Evolutionary conservation across 2,888 invertebrate genomes (phyloP).

Genomic region (Agrochola lota): DNA sequence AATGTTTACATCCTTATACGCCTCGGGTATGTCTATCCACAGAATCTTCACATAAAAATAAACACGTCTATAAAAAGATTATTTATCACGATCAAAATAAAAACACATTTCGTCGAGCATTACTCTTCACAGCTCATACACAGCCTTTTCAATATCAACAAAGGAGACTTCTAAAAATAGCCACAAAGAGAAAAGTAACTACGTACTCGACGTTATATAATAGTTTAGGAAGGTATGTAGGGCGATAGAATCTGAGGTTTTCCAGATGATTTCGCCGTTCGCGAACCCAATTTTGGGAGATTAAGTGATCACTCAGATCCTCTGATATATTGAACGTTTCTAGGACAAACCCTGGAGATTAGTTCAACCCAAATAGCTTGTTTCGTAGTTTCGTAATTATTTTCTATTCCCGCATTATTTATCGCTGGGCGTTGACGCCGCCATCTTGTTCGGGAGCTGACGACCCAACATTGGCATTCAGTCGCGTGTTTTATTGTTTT

Average conservation of each 20-base stretch:
- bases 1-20: slow-evolving; percentile 17
- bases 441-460: slow-evolving; percentile 48
- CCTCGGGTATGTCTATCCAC: not conserved
- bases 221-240: slow-evolving; percentile 62
- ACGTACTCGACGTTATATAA: slow-evolving; percentile 59
- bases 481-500: slow-evolving; percentile 61
- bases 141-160: slow-evolving; percentile 41
- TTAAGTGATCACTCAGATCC: slow-evolving; percentile 68
- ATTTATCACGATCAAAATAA: slow-evolving; percentile 40
- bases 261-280: slow-evolving; percentile 57
- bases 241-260: slow-evolving; percentile 53
- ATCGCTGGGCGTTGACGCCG: slow-evolving; percentile 53
- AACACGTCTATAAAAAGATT: slow-evolving; percentile 12
- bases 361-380: slow-evolving; percentile 62
- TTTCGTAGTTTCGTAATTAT: slow-evolving; percentile 65
- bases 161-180: slow-evolving; percentile 59
- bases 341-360: slow-evolving; percentile 70
- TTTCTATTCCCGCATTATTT: slow-evolving; percentile 59
- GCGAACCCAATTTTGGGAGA: slow-evolving; percentile 66
- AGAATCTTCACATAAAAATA: slow-evolving; percentile 19
- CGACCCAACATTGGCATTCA: slow-evolving; percentile 53
- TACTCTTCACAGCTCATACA: slow-evolving; percentile 26
- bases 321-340: slow-evolving; percentile 62
- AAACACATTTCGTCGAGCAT: slow-evolving; percentile 36
- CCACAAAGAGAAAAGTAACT: slow-evolving; percentile 34